These are phyloP conservation scores for Ascidia mentula DNA, from an alignment of 23 tunicate species.

Conservation along the genomic window DNA sequence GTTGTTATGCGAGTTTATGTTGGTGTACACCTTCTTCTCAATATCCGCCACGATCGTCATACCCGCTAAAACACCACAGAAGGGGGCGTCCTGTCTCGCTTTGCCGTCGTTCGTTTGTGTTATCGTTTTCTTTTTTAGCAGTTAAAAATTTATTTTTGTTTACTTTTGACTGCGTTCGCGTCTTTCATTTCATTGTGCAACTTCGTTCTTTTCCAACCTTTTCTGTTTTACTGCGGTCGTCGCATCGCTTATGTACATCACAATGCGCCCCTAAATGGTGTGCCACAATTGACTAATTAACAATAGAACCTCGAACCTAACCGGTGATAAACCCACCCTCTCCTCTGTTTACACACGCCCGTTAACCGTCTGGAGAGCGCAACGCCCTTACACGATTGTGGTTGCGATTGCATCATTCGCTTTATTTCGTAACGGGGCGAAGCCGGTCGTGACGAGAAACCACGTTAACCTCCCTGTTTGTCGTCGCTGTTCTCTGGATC, in stretches of 20 bases:
- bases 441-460: not conserved
- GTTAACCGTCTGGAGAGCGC: not conserved
- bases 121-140: not conserved
- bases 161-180: too few species aligned
- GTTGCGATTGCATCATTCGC: conserved; percentile 4
- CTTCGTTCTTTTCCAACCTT: not conserved
- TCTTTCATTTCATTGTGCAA: not conserved
- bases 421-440: not conserved
- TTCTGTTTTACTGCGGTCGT: not conserved
- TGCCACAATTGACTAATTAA: too few species aligned
- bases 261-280: too few species aligned
- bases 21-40: not conserved
- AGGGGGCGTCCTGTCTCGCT: too few species aligned
- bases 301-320: not conserved
- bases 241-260: too few species aligned
- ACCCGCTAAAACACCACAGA: too few species aligned
- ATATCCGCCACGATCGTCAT: too few species aligned
- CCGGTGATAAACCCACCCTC: not conserved
- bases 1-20: not conserved
- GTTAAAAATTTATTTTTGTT: conserved; percentile 3
- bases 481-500: too few species aligned
- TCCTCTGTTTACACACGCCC: not conserved
- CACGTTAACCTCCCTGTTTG: too few species aligned
- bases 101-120: not conserved
- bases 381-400: not conserved